Percentiles rank a stretch among this genome's conserved stretches.
These are phyloP conservation scores for Plumapathes pennacea DNA, from an alignment of 92 coral and sea anemone species.

Conservation along the genomic window DNA sequence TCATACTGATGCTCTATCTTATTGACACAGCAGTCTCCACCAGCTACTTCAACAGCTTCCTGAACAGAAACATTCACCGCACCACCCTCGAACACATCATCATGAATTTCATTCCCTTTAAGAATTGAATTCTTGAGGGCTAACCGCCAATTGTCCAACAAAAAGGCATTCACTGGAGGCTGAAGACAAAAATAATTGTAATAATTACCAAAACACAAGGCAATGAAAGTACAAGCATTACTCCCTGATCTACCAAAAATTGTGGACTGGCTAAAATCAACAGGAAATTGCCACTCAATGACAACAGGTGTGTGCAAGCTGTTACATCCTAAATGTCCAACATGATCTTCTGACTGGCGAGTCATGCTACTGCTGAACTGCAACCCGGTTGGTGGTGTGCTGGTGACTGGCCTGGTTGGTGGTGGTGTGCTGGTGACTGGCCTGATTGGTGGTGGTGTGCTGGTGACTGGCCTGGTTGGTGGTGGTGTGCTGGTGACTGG, in stretches of 20 bases:
- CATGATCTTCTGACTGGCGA: not conserved
- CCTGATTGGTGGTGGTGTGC: not conserved
- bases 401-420: not conserved
- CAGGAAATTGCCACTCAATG: slow-evolving; percentile 41
- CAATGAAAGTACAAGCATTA: slow-evolving; percentile 62
- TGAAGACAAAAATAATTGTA: slow-evolving; percentile 5
- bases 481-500: not conserved
- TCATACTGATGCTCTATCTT: slow-evolving; percentile 15
- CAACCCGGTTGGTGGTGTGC: not conserved
- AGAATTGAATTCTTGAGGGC: slow-evolving; percentile 32
- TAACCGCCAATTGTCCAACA: slow-evolving; percentile 16
- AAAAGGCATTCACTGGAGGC: slow-evolving; percentile 8
- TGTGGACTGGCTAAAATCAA: slow-evolving; percentile 34
- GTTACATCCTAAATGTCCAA: slow-evolving; percentile 1
- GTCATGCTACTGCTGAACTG: no score
- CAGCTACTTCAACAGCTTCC: slow-evolving; percentile 43
- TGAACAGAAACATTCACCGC: slow-evolving; percentile 34
- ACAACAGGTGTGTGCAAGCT: slow-evolving; percentile 23
- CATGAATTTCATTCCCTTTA: slow-evolving; percentile 48
- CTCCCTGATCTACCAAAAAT: slow-evolving; percentile 40
- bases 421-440: not conserved
- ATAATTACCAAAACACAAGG: slow-evolving; percentile 28
- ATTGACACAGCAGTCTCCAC: slow-evolving; percentile 38
- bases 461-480: not conserved
- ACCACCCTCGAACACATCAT: slow-evolving; percentile 31